These are phyloP conservation scores for Corydoras maculifer DNA, from an alignment of 2,113 vertebrate species.

Conservation along the genomic window DNA sequence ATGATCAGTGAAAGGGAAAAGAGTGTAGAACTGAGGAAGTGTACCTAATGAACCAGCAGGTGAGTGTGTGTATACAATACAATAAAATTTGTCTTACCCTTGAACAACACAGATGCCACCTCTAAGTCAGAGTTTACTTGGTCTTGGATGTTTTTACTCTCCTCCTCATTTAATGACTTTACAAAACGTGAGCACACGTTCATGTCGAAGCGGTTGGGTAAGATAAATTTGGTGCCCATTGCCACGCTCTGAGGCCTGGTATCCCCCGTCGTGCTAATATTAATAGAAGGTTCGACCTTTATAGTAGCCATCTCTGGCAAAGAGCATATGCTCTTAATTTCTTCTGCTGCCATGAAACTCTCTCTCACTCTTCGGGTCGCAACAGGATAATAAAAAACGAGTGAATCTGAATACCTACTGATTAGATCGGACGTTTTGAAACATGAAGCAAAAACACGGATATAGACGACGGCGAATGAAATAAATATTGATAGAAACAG, in stretches of 20 bases:
- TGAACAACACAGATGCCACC: conserved; percentile 95
- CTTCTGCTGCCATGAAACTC: conserved; percentile 70
- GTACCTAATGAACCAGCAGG: too few species aligned
- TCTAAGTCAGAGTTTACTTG: conserved; percentile 98
- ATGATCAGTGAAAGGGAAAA: too few species aligned
- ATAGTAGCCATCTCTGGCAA: conserved; percentile 76
- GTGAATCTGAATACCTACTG: too few species aligned
- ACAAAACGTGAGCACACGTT: conserved; percentile 98
- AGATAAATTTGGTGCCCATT: conserved; percentile 96
- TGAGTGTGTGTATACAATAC: too few species aligned
- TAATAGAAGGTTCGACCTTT: conserved; percentile 81
- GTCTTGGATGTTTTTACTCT: conserved; percentile 99
- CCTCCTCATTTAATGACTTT: conserved; percentile 95
- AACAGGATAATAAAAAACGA: too few species aligned
- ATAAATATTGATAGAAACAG: too few species aligned
- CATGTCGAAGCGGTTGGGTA: conserved; percentile 97
- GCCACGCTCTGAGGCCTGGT: conserved; percentile 74
- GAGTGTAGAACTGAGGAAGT: too few species aligned
- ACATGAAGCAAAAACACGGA: too few species aligned
- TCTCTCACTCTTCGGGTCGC: too few species aligned
- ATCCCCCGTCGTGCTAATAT: conserved; percentile 59
- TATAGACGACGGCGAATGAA: too few species aligned
- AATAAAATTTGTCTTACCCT: conserved; percentile 69
- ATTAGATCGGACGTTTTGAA: too few species aligned
- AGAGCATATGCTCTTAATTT: conserved; percentile 74